These are phyloP conservation scores for Ophraella communa DNA, from an alignment of 2,888 invertebrate genomes.

Conservation along the genomic window DNA sequence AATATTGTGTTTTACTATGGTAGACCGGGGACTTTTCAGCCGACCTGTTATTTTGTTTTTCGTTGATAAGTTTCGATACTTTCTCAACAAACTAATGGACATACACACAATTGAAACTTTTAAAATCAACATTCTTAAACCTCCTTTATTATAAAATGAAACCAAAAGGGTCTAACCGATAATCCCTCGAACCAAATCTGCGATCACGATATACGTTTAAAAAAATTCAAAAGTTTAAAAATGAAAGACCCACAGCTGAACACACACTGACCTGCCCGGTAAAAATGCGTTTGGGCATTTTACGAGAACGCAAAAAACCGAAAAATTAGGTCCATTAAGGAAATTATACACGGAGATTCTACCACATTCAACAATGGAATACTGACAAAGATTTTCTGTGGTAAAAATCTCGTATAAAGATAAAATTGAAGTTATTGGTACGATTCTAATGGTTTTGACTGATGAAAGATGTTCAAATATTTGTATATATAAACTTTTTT, in stretches of 20 bases:
- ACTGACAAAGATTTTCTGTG: not conserved
- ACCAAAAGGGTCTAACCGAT: constrained; percentile 1
- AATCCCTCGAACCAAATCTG: constrained; percentile 17
- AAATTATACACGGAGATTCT: constrained; percentile 47
- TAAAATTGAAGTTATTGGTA: not conserved
- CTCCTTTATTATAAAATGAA: not conserved
- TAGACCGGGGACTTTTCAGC: too few relatives aligned
- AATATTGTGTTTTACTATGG: too few relatives aligned
- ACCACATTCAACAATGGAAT: constrained; percentile 6
- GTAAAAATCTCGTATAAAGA: not conserved
- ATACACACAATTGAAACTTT: too few relatives aligned
- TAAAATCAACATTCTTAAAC: too few relatives aligned
- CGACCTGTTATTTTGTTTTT: too few relatives aligned
- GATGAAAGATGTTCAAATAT: too few relatives aligned
- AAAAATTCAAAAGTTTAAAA: constrained; percentile 5
- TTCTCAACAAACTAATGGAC: not conserved
- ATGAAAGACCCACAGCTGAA: constrained; percentile 28
- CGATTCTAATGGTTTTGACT: not conserved
- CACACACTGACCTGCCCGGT: constrained; percentile 31
- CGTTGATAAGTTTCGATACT: not conserved
- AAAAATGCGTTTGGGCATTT: constrained; percentile 23
- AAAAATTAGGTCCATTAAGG: constrained; percentile 39
- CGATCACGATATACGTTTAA: constrained; percentile 10
- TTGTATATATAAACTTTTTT: too few relatives aligned
- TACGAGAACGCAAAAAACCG: constrained; percentile 29